Evolutionary conservation across 2,113 vertebrate species (phyloP).

Genomic region (Azemiops feae): DNA sequence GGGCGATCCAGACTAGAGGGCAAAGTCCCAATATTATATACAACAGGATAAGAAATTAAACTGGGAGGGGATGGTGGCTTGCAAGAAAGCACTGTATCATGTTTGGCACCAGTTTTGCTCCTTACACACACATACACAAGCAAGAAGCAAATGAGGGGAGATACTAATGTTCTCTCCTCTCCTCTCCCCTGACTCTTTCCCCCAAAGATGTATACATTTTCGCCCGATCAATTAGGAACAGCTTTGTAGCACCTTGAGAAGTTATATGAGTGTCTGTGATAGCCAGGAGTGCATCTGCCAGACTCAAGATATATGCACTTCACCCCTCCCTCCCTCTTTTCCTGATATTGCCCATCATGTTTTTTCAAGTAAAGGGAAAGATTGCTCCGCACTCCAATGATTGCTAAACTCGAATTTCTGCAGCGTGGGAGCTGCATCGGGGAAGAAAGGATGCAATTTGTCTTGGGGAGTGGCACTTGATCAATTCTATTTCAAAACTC

Average conservation of each 20-base stretch:
- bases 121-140: neutral
- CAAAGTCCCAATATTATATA: neutral
- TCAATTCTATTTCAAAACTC: conserved; percentile 50
- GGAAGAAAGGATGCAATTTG: conserved; percentile 38
- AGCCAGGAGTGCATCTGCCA: conserved; percentile 9
- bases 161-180: neutral
- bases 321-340: neutral
- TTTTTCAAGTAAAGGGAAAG: conserved; percentile 24
- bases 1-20: neutral
- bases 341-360: neutral
- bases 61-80: neutral
- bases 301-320: conserved; percentile 6
- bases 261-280: neutral
- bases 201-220: neutral
- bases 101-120: neutral
- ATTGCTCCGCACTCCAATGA: conserved; percentile 18
- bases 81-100: neutral
- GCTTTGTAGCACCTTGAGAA: neutral
- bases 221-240: neutral
- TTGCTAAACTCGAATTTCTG: conserved; percentile 14
- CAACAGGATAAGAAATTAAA: neutral
- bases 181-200: neutral
- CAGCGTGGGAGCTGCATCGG: neutral
- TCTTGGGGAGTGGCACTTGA: conserved; percentile 54
- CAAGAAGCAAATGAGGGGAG: neutral